Conservation (phyloP, 1,140 invertebrate genomes). For the Rhysida immarginata region DNA sequence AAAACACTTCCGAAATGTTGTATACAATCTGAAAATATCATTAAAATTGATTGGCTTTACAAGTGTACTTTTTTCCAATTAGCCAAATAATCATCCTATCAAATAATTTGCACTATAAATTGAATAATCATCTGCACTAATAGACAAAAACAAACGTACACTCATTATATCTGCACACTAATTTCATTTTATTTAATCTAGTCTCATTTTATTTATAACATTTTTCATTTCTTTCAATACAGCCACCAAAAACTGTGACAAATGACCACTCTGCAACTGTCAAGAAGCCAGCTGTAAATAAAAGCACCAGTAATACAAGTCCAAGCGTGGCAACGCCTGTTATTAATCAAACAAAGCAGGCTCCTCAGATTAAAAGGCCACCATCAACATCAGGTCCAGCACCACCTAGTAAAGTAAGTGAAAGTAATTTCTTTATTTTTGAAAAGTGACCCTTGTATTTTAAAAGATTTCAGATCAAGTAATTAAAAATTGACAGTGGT, state of each 20-base stretch:
- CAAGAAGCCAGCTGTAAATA: slow-evolving; percentile 34
- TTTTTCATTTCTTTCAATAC: slow-evolving; percentile 5
- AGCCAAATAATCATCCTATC: too few species aligned
- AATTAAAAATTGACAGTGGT: too few species aligned
- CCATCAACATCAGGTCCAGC: slow-evolving; percentile 12
- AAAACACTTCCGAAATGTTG: too few species aligned
- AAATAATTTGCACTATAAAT: too few species aligned
- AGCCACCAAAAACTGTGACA: slow-evolving; percentile 22
- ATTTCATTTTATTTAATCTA: too few species aligned
- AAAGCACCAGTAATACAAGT: slow-evolving; percentile 17
- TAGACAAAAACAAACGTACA: too few species aligned
- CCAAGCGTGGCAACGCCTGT: slow-evolving; percentile 1
- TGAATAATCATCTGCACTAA: too few species aligned
- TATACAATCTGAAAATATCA: too few species aligned
- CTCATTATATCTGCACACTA: too few species aligned
- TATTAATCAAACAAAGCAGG: slow-evolving; percentile 28
- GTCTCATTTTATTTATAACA: neutral
- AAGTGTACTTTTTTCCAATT: too few species aligned
- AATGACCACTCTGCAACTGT: slow-evolving; percentile 44
- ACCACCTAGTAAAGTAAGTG: slow-evolving; percentile 21
- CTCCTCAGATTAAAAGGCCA: slow-evolving; percentile 19
- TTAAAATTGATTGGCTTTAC: too few species aligned
- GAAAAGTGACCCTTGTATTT: neutral
- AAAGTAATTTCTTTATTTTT: neutral
- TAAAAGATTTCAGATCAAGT: too few species aligned